These are phyloP conservation scores for Phataginus tricuspis DNA, from an alignment of 2,797 vertebrate genomes.

Conservation along the genomic window DNA sequence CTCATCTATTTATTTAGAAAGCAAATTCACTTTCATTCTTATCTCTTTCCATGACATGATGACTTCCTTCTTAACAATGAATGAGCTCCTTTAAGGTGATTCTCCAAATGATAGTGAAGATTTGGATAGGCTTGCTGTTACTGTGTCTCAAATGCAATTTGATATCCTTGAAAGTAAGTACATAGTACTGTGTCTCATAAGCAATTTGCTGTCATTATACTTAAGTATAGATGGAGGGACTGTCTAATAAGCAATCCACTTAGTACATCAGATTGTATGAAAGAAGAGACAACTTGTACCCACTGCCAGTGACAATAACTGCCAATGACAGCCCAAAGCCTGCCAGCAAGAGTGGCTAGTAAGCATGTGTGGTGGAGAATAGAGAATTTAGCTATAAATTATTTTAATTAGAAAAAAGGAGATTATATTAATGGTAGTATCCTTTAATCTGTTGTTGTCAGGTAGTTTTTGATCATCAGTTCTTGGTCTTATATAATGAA, in stretches of 20 bases:
- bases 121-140: not conserved
- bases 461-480: not conserved
- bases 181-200: not conserved
- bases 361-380: not conserved
- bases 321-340: not conserved
- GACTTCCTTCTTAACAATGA: slow-evolving; percentile 31
- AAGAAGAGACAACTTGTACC: slow-evolving; percentile 5
- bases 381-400: not conserved
- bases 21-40: slow-evolving; percentile 34
- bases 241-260: not conserved
- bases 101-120: slow-evolving; percentile 24
- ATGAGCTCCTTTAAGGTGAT: slow-evolving; percentile 34
- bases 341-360: not conserved
- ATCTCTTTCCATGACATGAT: slow-evolving; percentile 20
- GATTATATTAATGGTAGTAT: not conserved
- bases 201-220: slow-evolving; percentile 3
- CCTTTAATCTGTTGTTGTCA: not conserved
- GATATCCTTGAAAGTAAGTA: slow-evolving; percentile 44
- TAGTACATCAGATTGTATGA: not conserved
- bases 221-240: slow-evolving; percentile 4
- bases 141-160: slow-evolving; percentile 5
- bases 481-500: slow-evolving; percentile 21
- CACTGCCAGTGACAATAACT: not conserved
- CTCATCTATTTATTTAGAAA: slow-evolving; percentile 35
- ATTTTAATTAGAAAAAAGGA: not conserved